Conservation (phyloP, 2,888 invertebrate genomes). For the Mesochorus sp. region DNA sequence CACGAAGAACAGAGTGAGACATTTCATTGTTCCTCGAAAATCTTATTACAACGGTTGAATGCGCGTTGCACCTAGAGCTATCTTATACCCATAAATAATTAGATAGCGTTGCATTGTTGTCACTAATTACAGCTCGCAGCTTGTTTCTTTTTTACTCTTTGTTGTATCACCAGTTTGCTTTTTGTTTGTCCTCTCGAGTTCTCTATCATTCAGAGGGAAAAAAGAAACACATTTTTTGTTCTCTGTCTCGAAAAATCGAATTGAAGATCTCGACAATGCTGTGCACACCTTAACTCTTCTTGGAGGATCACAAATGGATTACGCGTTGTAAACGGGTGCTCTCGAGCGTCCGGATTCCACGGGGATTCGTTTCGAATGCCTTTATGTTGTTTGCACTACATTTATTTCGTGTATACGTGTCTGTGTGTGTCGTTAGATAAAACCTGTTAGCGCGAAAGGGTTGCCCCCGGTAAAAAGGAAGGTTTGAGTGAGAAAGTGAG, state of each 20-base stretch:
- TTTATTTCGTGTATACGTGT: conserved; percentile 12
- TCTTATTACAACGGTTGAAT: conserved; percentile 12
- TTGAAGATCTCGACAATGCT: neutral
- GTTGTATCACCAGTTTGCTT: neutral
- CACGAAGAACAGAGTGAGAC: conserved; percentile 16
- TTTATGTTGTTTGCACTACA: neutral
- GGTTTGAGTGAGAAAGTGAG: conserved; percentile 16
- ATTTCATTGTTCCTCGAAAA: conserved; percentile 35
- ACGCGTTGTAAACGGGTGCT: conserved; percentile 7
- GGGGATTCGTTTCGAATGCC: conserved; percentile 15
- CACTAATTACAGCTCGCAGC: conserved; percentile 28
- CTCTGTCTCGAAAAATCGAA: conserved; percentile 1
- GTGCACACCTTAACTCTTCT: neutral
- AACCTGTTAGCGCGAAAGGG: conserved; percentile 4
- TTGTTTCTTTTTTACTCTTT: conserved; percentile 10
- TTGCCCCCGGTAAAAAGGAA: neutral
- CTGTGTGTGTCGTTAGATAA: conserved; percentile 33
- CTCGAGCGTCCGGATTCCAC: neutral
- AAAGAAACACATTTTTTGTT: neutral
- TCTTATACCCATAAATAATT: neutral
- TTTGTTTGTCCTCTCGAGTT: neutral
- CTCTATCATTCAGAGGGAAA: neutral
- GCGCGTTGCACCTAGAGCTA: neutral
- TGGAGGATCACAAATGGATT: conserved; percentile 23
- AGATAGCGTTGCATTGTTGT: conserved; percentile 28